These are phyloP conservation scores for Cantharis rufa DNA, from an alignment of 2,888 invertebrate genomes.

Conservation along the genomic window DNA sequence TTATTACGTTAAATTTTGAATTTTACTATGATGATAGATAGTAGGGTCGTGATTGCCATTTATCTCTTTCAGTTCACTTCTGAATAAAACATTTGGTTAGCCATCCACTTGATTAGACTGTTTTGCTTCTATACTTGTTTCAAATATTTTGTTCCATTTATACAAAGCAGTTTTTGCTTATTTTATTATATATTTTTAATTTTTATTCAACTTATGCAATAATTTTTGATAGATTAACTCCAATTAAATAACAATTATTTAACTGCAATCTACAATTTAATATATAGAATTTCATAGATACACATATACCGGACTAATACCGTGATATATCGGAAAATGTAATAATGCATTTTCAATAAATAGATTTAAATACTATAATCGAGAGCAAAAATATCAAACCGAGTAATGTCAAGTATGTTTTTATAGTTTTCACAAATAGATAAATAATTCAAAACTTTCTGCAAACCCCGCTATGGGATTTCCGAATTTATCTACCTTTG, in stretches of 20 bases:
- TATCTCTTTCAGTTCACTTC: conserved; percentile 6
- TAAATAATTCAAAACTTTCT: not conserved
- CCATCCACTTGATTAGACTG: conserved; percentile 8
- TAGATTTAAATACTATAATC: not conserved
- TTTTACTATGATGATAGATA: conserved; percentile 19
- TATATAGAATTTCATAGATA: too few relatives aligned
- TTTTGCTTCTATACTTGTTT: not conserved
- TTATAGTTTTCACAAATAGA: not conserved
- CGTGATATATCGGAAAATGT: too few relatives aligned
- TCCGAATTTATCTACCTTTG: too few relatives aligned
- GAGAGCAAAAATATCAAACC: not conserved
- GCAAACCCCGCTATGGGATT: not conserved
- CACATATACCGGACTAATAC: not conserved
- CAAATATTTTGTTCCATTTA: not conserved
- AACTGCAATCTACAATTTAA: not conserved
- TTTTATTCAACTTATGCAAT: not conserved
- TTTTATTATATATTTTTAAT: not conserved
- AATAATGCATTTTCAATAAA: not conserved
- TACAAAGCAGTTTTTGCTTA: not conserved
- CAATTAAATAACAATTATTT: not conserved
- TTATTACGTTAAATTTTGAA: conserved; percentile 12
- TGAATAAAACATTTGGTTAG: conserved; percentile 10
- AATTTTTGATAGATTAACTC: not conserved
- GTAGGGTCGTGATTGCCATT: conserved; percentile 10
- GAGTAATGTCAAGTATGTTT: not conserved